Base-by-base conservation (phyloP, 2,888 invertebrate species). In the Augiades crinisus region DNA sequence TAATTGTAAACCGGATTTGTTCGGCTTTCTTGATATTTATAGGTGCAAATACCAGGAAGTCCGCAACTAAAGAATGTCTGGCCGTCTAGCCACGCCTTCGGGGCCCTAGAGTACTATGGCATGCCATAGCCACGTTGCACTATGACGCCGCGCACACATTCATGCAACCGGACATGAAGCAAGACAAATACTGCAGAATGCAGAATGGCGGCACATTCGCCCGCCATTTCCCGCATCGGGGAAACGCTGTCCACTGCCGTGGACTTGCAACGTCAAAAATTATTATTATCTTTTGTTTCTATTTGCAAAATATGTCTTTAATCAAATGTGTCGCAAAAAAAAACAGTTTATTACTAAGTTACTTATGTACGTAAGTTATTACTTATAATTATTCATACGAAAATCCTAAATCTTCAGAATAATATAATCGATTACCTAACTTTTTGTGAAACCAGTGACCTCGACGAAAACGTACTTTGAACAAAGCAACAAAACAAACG, bases 361-460 rank as follows among this genome's bases (percentile, higher is more conserved):
- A n/a, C n/a, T n/a, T n/a, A n/a, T n/a, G n/a, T n/a, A n/a, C n/a
- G n/a, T n/a, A n/a, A n/a, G n/a, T n/a, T n/a, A n/a, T n/a, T n/a
- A n/a, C n/a, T n/a, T n/a, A n/a, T n/a, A n/a, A n/a, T n/a, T n/a
- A n/a, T n/a, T n/a, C n/a, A n/a, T n/a, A n/a, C n/a, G n/a, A n/a
- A n/a, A n/a, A n/a, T n/a, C n/a, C 27, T 64, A 61, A 72, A 73
- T 76, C 71, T 75, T 72, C 72, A 61, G 76, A 64, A 67, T 62
- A 61, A 70, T 68, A 64, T 60, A 70, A 80, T 70, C 71, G 73
- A 79, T 85, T 83, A 77, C 70, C 75, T 72, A 84, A 86, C 70
- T 75, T 77, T 78, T 75, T 74, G 76, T 79, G 72, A 64, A 80
- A 72, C 74, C 63, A 68, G 69, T 76, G 84, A 79, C 87, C 87